Evolutionary conservation across 2,113 vertebrate species (phyloP).

Genomic region (Philantomba maxwellii): DNA sequence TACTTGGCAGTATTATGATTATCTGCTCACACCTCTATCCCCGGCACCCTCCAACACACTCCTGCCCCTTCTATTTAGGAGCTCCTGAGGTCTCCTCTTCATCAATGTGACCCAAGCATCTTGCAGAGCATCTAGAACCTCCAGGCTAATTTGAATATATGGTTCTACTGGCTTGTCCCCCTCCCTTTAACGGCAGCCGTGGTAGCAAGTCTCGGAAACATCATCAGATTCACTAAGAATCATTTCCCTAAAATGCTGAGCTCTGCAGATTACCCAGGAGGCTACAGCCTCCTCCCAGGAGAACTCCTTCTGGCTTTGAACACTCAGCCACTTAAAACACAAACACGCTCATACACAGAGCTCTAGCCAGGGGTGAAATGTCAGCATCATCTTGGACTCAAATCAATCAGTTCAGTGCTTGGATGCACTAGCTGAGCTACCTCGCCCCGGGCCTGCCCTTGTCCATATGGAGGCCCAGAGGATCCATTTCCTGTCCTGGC

Average conservation of each 20-base stretch:
- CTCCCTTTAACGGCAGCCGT: background rate
- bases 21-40: background rate
- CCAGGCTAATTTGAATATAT: background rate
- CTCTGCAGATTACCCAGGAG: conserved; percentile 51
- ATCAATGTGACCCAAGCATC: background rate
- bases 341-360: conserved; percentile 2
- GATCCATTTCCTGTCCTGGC: conserved; percentile 77
- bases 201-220: background rate
- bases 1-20: background rate
- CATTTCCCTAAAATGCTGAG: conserved; percentile 49
- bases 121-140: background rate
- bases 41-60: accelerated
- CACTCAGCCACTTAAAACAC: conserved; percentile 65
- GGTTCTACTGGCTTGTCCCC: background rate
- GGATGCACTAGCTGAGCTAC: conserved; percentile 68
- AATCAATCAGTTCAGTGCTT: conserved; percentile 78
- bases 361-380: conserved; percentile 47
- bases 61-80: background rate
- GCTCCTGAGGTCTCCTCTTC: background rate
- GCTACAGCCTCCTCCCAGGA: conserved; percentile 63
- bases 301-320: conserved; percentile 75
- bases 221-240: background rate
- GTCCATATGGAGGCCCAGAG: conserved; percentile 71
- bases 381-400: conserved; percentile 75
- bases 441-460: conserved; percentile 72